A percentile compares a stretch with the other conserved stretches of the same genome.
Evolutionary conservation across 2,888 invertebrate genomes (phyloP).

Genomic region (Lasioglossum malachurum): DNA sequence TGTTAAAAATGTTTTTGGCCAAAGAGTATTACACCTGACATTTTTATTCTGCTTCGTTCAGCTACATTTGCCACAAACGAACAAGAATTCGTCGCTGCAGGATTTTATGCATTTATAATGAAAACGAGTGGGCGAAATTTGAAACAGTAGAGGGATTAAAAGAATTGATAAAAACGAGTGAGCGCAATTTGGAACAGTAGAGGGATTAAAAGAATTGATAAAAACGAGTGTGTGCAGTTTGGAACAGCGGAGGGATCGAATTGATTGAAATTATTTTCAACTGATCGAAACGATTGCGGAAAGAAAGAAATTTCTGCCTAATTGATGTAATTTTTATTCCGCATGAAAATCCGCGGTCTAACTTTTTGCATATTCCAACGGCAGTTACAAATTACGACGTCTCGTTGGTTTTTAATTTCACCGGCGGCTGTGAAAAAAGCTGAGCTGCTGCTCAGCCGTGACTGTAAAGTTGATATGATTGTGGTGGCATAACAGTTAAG

Average conservation of each 20-base stretch:
- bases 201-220: neutral
- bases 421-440: neutral
- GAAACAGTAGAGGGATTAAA: neutral
- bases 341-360: too few species aligned
- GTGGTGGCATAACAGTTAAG: slow-evolving; percentile 8
- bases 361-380: too few species aligned
- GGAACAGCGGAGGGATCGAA: neutral
- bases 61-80: neutral
- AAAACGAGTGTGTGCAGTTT: neutral
- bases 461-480: neutral
- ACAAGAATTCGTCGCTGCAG: neutral
- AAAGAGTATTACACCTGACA: neutral
- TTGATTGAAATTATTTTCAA: neutral
- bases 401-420: neutral
- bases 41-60: neutral
- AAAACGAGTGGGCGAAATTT: neutral
- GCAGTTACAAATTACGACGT: neutral
- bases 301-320: neutral
- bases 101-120: neutral
- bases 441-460: neutral
- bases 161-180: neutral
- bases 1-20: too few species aligned
- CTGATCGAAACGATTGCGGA: neutral
- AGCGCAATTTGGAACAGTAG: neutral
- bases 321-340: neutral